A percentile compares a stretch with the other conserved stretches of the same genome.
Conservation (phyloP, 2,797 vertebrate genomes). For the Siniperca obscura region DNA sequence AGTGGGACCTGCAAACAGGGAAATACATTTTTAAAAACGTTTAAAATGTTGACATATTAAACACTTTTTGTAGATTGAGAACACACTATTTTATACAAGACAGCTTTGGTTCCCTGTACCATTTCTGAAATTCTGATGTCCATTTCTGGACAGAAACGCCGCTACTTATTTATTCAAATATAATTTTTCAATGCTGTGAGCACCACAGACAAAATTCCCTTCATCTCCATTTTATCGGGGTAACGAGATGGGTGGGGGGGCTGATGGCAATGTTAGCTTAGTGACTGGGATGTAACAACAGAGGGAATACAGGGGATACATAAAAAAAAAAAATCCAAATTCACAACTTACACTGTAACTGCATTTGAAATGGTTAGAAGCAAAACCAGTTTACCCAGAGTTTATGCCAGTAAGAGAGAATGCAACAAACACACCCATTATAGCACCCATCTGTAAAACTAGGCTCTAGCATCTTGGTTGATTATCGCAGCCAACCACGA, state of each 20-base stretch:
- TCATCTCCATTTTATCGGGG: neutral
- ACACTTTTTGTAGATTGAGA: neutral
- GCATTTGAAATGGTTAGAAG: too few species aligned
- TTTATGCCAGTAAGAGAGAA: neutral
- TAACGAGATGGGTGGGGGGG: neutral
- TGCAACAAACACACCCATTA: neutral
- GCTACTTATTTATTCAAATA: neutral
- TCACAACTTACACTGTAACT: neutral
- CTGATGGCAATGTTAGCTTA: neutral
- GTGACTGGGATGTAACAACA: neutral
- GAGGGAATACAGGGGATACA: neutral
- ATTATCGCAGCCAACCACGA: neutral
- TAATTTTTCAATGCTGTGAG: neutral
- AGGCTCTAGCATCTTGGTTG: neutral
- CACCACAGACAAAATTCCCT: neutral
- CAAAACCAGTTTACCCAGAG: neutral
- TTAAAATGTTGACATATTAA: neutral
- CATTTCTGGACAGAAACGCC: too few species aligned
- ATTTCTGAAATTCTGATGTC: too few species aligned
- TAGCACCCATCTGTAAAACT: neutral
- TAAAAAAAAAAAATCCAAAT: too few species aligned
- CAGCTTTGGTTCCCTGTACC: neutral
- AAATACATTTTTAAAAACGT: neutral
- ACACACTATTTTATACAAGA: neutral
- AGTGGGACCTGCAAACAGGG: slow-evolving; percentile 57